These are phyloP conservation scores for Hylia prasina DNA, from an alignment of 2,113 vertebrate species.

Conservation along the genomic window DNA sequence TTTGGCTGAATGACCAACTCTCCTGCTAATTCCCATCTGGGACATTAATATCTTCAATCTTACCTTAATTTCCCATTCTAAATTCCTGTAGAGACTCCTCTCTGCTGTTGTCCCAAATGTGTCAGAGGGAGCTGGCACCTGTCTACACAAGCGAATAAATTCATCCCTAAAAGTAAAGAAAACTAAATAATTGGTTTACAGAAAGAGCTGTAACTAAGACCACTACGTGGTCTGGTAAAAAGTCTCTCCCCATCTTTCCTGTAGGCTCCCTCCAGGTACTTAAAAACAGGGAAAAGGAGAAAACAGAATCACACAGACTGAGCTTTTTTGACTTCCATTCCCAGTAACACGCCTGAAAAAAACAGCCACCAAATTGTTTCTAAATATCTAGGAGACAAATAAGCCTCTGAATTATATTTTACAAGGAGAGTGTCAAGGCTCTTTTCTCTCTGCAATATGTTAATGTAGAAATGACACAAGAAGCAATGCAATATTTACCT, in stretches of 20 bases:
- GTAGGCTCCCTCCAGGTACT: background rate
- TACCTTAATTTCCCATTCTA: background rate
- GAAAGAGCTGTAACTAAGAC: background rate
- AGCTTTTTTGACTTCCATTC: background rate
- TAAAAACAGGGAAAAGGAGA: background rate
- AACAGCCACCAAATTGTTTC: rapidly evolving
- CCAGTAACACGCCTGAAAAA: background rate
- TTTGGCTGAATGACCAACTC: background rate
- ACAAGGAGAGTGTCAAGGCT: background rate
- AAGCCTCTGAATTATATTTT: background rate
- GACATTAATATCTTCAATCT: background rate
- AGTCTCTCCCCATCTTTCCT: background rate
- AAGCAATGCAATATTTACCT: background rate
- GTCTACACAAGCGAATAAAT: background rate
- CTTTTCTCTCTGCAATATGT: background rate
- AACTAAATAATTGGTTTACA: background rate
- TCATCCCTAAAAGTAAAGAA: background rate
- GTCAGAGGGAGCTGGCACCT: background rate
- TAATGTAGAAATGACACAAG: background rate
- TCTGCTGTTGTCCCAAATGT: background rate
- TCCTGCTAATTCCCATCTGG: background rate
- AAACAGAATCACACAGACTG: background rate
- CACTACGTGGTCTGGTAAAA: background rate
- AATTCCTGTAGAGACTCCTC: background rate
- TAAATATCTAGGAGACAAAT: background rate